Evolutionary conservation across 2,888 invertebrate genomes (phyloP).

Genomic region (Neoitamus cyanurus): DNA sequence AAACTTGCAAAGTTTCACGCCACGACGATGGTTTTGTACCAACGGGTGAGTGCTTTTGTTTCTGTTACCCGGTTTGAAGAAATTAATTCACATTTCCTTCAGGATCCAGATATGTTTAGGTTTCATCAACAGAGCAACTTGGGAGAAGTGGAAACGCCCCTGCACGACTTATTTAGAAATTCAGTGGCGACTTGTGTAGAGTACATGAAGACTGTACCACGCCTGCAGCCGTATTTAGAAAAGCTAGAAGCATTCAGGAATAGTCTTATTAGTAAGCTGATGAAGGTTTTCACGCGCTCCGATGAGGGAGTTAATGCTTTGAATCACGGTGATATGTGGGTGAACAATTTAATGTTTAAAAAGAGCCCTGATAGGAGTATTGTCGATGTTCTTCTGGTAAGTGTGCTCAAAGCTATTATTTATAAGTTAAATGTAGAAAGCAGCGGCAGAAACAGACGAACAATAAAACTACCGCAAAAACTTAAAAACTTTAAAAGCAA

Average conservation of each 20-base stretch:
- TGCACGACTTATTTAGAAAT: conserved; percentile 58
- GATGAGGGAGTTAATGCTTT: conserved; percentile 63
- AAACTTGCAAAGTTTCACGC: conserved; percentile 70
- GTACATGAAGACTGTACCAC: conserved; percentile 54
- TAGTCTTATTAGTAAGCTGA: conserved; percentile 57
- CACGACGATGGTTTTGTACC: conserved; percentile 67
- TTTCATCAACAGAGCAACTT: conserved; percentile 57
- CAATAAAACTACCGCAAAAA: no score
- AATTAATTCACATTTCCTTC: background rate
- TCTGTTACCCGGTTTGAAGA: background rate
- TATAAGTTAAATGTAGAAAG: no score
- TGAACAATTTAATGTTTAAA: conserved; percentile 68
- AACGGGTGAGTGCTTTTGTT: conserved; percentile 62
- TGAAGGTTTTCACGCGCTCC: conserved; percentile 57
- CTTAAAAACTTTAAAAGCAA: no score
- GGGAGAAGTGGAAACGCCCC: conserved; percentile 56
- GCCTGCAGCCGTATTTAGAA: conserved; percentile 55
- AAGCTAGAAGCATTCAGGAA: conserved; percentile 55
- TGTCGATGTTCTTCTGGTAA: conserved; percentile 63
- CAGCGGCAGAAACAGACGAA: no score
- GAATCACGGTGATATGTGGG: conserved; percentile 68
- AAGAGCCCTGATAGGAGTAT: conserved; percentile 59
- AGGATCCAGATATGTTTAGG: conserved; percentile 58
- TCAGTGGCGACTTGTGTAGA: conserved; percentile 56
- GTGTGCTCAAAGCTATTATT: no score